Percentiles rank a stretch among this genome's conserved stretches.
Conservation (phyloP, 2,113 vertebrate species). For the Gopherus evgoodei region DNA sequence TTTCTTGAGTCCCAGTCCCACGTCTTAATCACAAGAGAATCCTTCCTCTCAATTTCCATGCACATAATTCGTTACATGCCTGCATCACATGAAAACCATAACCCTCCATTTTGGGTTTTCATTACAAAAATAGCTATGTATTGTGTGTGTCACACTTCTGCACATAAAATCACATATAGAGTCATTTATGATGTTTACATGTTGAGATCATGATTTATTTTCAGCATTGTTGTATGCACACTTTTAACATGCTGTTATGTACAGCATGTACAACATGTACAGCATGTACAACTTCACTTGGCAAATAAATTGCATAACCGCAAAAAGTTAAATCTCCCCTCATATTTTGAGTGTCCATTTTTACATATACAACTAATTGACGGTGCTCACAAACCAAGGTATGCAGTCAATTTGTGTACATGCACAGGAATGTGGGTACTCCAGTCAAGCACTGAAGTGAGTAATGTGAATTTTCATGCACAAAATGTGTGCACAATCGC, state of each 20-base stretch:
- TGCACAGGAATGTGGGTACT: background rate
- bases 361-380: background rate
- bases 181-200: constrained; percentile 19
- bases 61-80: background rate
- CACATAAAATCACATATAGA: constrained; percentile 1
- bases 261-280: background rate
- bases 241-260: constrained; percentile 3
- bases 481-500: background rate
- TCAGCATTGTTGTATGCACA: constrained; percentile 8
- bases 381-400: background rate
- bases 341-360: rapidly evolving
- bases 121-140: background rate
- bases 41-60: background rate
- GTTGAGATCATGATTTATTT: constrained; percentile 29
- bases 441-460: background rate
- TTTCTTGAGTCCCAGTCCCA: constrained; percentile 17
- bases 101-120: background rate
- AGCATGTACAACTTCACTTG: background rate
- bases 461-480: background rate
- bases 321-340: background rate
- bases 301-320: background rate
- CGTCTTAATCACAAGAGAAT: constrained; percentile 43
- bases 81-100: background rate
- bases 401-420: background rate
- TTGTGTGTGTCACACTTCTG: constrained; percentile 13